Evolutionary conservation across 2,888 invertebrate species (phyloP).

Genomic region (Venustoraphidia nigricollis): DNA sequence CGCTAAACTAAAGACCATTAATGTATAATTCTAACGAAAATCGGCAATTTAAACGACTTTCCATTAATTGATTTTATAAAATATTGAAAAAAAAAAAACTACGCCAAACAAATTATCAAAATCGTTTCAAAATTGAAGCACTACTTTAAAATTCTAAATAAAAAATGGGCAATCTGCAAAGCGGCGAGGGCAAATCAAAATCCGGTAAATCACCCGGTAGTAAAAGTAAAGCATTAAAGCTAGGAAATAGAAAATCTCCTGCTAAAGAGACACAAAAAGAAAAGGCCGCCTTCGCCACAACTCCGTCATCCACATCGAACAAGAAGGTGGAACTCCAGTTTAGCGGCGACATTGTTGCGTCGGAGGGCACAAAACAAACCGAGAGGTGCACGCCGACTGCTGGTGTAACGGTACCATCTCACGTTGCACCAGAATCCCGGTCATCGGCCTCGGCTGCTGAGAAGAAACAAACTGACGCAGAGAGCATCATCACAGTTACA

Average conservation of each 20-base stretch:
- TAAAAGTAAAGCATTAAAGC: slow-evolving; percentile 38
- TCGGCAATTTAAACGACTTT: too few species aligned
- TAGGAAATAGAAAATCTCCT: slow-evolving; percentile 29
- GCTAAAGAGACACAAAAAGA: slow-evolving; percentile 20
- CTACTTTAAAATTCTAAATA: background rate
- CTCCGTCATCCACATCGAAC: slow-evolving; percentile 1
- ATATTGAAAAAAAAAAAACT: background rate
- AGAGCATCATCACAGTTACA: slow-evolving; percentile 5
- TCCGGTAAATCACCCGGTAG: slow-evolving; percentile 39
- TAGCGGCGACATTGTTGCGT: slow-evolving; percentile 16
- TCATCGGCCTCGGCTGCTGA: slow-evolving; percentile 10
- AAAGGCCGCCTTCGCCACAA: background rate
- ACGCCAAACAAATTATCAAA: background rate
- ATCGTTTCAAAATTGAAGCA: background rate
- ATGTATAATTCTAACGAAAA: too few species aligned
- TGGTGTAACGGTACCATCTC: slow-evolving; percentile 10
- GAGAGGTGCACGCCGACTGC: slow-evolving; percentile 10
- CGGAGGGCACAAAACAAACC: background rate
- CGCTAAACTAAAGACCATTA: too few species aligned
- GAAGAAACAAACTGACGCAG: slow-evolving; percentile 7
- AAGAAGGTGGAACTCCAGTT: slow-evolving; percentile 22
- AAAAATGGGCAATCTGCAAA: slow-evolving; percentile 38
- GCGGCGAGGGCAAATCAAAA: slow-evolving; percentile 33
- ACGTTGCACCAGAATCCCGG: slow-evolving; percentile 5
- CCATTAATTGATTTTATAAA: background rate